Evolutionary conservation across 2,888 invertebrate genomes (phyloP).

Genomic region (Congeria kusceri): DNA sequence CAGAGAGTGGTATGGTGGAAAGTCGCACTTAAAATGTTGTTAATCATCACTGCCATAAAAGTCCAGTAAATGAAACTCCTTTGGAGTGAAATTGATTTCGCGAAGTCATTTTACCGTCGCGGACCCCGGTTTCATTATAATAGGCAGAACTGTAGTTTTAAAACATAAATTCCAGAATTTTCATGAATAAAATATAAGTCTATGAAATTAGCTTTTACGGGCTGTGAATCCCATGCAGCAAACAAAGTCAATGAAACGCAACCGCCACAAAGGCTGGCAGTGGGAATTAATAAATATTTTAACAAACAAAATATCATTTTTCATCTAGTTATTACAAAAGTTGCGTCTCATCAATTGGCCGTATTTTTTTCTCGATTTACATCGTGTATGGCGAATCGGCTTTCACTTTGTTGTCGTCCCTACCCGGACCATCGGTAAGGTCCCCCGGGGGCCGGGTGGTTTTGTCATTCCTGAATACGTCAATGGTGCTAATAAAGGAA

Average conservation of each 20-base stretch:
- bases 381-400: no score
- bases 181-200: conserved; percentile 36
- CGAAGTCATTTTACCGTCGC: background rate
- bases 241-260: conserved; percentile 24
- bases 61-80: background rate
- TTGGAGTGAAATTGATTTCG: background rate
- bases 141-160: no score
- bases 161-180: conserved; percentile 1
- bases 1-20: background rate
- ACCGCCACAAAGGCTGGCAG: conserved; percentile 19
- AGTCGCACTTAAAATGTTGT: background rate
- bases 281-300: conserved; percentile 39
- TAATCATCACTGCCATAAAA: background rate
- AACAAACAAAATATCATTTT: conserved; percentile 13
- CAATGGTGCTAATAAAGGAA: no score
- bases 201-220: conserved; percentile 36
- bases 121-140: no score
- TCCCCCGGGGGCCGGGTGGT: no score
- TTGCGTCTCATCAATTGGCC: no score
- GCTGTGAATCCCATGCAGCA: background rate
- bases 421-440: no score
- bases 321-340: background rate
- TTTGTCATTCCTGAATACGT: no score
- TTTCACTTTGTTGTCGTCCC: no score
- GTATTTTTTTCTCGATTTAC: no score